Base-by-base conservation (phyloP, 2,113 vertebrate genomes). In the Chrysemys picta region DNA sequence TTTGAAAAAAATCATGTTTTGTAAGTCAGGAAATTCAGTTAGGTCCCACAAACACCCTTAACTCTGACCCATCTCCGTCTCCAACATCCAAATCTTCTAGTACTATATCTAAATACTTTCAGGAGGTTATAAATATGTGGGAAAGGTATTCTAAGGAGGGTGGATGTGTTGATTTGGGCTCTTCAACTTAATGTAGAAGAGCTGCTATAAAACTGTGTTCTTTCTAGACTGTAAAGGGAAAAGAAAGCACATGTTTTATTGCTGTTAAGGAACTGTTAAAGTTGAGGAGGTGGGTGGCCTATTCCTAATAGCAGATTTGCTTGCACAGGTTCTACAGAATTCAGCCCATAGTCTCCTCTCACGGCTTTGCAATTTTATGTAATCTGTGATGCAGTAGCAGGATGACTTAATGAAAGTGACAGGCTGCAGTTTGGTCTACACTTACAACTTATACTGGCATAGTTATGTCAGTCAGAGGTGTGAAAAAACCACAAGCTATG, bases 241-340 rank as follows among this genome's bases (percentile, higher is more conserved):
- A 25, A 24, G 38, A 42, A 12, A 0, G 1, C 5, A 1, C 1
- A 0, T 38, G 24, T 16, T 52, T 80, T 35, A 76, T 59, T 3
- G n/a, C 69, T 80, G 78, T 21, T 42, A 47, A 47, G 45, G 62
- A 93, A 31, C 0, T 0, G 38, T 72, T 38, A 4, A n/a, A 69
- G 5, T 50, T 19, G 10, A 47, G 52, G 52, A 80, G 11, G 7
- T 69, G 29, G 45, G 45, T 16, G 47, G 42, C 11, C 38, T 76
- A 25, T 22, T 13, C 11, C 50, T 0, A 0, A 87, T 19, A 42
- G 62, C 50, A 62, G 76, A 57, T 89, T 10, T 82, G 35, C 65
- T 89, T 84, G 50, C 38, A 19, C 7, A 62, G 31, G 86, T 80
- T 38, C 84, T 21, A 47, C 11, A 45, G 24, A 72, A 87, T 50